Evolutionary conservation across 2,888 invertebrate genomes (phyloP), one percentile per base, ranked within the genome.

Genomic region (Chymomyza procnemis): DNA sequence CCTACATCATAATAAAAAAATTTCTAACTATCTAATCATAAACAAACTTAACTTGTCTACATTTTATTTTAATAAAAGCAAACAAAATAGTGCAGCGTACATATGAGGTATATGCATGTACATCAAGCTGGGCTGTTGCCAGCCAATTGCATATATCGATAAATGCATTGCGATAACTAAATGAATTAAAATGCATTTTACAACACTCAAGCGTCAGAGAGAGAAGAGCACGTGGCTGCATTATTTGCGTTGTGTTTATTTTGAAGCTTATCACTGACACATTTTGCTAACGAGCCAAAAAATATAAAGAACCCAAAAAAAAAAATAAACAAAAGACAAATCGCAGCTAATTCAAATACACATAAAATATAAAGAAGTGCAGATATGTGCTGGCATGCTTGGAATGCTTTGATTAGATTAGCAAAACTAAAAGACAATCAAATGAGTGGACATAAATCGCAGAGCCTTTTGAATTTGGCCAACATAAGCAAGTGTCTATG

Each of bases 321-420:
- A 48, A 12, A 50, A 50, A 50, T 18, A n/a, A n/a, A n/a, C 50
- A 50, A 19, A 19, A 50, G 50, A 50, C 18, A 50, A n/a, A 50
- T 50, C 50, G 50, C 50, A 50, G 47, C 26, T 26, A 26, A 26
- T 26, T 26, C 26, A 26, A 26, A 41, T 41, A 41, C 34, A 41
- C 34, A 3, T 41, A 41, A 41, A 41, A 12, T 12, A 41, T n/a
- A 41, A 41, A 41, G 2, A 12, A 41, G 34, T 34, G 34, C 12
- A 34, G 48, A 14, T 16, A 47, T 48, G 48, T 22, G 48, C 21
- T 48, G 78, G 70, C 79, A 86, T 86, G 69, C 74, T 47, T 54
- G 79, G 81, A 87, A 81, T 81, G 76, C 41, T 67, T n/a, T 46
- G 86, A 81, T 81, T 81, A 87, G 81, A 81, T 81, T 81, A 81